A percentile compares a stretch with the other conserved stretches of the same genome.
These are phyloP conservation scores for Papio anubis DNA, from an alignment of 2,113 vertebrate genomes.

Conservation along the genomic window DNA sequence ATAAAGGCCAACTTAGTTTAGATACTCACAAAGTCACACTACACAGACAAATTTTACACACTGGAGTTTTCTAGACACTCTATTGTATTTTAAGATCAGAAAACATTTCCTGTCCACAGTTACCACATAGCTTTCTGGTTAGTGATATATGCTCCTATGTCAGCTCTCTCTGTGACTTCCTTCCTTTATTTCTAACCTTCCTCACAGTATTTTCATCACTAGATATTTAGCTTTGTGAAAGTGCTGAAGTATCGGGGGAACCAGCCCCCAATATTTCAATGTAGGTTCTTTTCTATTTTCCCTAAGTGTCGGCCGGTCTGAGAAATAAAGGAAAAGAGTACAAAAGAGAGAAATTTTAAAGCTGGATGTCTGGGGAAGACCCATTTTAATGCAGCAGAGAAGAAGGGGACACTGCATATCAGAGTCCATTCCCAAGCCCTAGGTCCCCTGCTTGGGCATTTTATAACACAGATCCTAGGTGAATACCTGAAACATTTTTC, in stretches of 20 bases:
- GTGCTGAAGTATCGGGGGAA: too few species aligned
- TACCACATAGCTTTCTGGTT: neutral
- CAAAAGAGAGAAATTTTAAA: too few species aligned
- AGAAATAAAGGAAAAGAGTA: too few species aligned
- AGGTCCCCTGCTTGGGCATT: neutral
- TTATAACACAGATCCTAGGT: neutral
- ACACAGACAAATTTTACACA: neutral
- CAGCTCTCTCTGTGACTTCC: neutral
- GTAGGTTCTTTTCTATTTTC: too few species aligned
- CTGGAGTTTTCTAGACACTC: neutral
- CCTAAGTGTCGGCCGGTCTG: too few species aligned
- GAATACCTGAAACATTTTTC: neutral
- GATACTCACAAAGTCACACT: neutral
- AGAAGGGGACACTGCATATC: neutral
- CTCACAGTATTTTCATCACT: neutral
- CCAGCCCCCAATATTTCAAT: too few species aligned
- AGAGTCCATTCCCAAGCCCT: neutral
- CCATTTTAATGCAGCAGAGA: neutral
- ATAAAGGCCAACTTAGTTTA: neutral
- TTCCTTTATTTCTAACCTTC: neutral
- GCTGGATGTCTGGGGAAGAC: too few species aligned
- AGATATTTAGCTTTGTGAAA: neutral
- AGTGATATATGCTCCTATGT: neutral
- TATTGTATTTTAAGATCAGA: neutral
- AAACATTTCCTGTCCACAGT: neutral